Conservation (phyloP, 1,140 invertebrate species). For the Cephus cinctus region DNA sequence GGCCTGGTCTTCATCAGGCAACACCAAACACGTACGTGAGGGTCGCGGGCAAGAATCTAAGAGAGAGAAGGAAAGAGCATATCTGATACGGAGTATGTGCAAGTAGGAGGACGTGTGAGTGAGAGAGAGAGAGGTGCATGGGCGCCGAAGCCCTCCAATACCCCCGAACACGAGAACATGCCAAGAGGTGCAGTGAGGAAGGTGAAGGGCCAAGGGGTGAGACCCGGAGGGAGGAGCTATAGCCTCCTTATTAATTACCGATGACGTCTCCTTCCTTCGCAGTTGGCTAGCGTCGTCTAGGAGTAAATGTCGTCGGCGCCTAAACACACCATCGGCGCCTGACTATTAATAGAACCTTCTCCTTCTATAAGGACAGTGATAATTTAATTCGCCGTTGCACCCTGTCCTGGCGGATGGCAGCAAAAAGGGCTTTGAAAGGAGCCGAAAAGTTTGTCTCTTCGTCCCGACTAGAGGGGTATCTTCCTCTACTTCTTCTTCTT, state of each 20-base stretch:
- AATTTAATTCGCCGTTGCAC: not conserved
- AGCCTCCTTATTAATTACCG: conserved; percentile 17
- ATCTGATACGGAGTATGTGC: too few relatives aligned
- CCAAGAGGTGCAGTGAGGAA: not conserved
- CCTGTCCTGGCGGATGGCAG: too few relatives aligned
- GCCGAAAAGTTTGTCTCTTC: conserved; percentile 11
- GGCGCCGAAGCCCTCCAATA: too few relatives aligned
- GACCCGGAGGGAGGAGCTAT: too few relatives aligned
- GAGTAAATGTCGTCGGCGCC: conserved; percentile 1
- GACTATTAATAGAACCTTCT: conserved; percentile 19
- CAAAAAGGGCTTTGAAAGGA: conserved; percentile 7
- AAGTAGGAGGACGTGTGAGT: too few relatives aligned
- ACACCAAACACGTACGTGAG: conserved; percentile 4
- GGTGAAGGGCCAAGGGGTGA: too few relatives aligned
- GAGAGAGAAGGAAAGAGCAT: not conserved
- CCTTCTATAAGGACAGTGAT: not conserved
- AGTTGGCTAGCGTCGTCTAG: conserved; percentile 12
- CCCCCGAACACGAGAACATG: too few relatives aligned
- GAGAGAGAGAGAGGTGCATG: too few relatives aligned
- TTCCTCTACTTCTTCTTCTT: too few relatives aligned
- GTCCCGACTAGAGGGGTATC: too few relatives aligned
- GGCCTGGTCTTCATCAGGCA: conserved; percentile 5
- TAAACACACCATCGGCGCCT: conserved; percentile 6
- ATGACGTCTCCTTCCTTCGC: conserved; percentile 18
- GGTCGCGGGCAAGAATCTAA: not conserved